A percentile compares a stretch with the other conserved stretches of the same genome.
These are phyloP conservation scores for Pseudochaenichthys georgianus DNA, from an alignment of 2,797 vertebrate genomes.

Conservation along the genomic window DNA sequence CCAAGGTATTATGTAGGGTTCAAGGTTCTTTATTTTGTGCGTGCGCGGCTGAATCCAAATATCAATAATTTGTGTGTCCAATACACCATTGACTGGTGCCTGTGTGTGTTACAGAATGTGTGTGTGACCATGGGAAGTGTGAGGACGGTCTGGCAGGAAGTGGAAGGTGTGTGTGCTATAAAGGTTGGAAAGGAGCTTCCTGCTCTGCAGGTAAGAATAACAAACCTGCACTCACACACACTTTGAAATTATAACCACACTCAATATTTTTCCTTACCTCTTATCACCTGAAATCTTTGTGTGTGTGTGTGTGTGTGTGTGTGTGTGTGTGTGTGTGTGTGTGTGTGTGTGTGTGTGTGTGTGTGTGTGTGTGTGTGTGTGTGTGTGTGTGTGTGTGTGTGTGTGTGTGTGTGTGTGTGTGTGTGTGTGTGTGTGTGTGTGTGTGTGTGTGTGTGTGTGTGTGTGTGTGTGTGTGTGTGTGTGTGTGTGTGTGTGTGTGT, in stretches of 20 bases:
- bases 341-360: conserved; percentile 48
- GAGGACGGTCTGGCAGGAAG: conserved; percentile 89
- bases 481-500: conserved; percentile 25
- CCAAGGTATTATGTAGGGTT: no score
- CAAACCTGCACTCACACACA: conserved; percentile 5
- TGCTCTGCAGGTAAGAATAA: conserved; percentile 86
- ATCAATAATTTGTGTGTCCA: no score
- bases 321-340: conserved; percentile 48
- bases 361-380: conserved; percentile 48
- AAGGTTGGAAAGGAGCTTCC: conserved; percentile 90
- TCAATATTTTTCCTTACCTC: neutral
- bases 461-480: conserved; percentile 7
- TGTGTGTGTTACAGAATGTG: conserved; percentile 86
- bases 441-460: conserved; percentile 9
- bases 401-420: conserved; percentile 21
- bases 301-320: conserved; percentile 33
- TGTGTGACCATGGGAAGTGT: conserved; percentile 91
- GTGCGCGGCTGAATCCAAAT: no score
- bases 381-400: conserved; percentile 48
- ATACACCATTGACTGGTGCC: conserved; percentile 45
- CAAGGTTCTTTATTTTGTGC: no score
- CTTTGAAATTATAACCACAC: neutral
- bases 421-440: conserved; percentile 9
- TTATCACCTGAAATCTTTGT: conserved; percentile 26
- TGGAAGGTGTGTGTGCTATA: conserved; percentile 91